Base-by-base conservation (phyloP, 2,797 vertebrate genomes). In the Phataginus tetradactyla region DNA sequence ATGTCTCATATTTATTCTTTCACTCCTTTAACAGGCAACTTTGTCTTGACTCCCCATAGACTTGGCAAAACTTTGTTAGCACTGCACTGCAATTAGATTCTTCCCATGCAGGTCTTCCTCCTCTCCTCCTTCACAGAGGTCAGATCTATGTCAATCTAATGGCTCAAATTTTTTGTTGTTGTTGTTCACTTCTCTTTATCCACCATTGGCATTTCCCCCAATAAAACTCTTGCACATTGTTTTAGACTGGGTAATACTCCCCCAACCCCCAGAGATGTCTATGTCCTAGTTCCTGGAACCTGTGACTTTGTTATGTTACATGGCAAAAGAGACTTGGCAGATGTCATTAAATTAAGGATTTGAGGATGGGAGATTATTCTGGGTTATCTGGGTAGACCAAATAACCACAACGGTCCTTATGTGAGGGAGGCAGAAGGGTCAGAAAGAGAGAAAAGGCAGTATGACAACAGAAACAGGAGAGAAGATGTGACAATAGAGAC, bases 401-500 rank as follows among this genome's bases (percentile, higher is more conserved):
- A 1, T 20, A 8, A 42, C 75, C 27, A 32, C 5, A 4, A 37
- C 9, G 14, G 3, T 53, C n/a, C 21, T 20, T 55, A 1, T 23
- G 71, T 68, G 53, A 88, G 6, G 3, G 14, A 89, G 8, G 29
- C 20, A 2, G 5, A 34, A 25, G n/a, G 4, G 3, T 23, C 25
- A 18, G 63, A 84, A 27, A 55, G n/a, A 75, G 20, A 53, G 14
- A n/a, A 45, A 42, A 39, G 74, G 21, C 25, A 13, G 0, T 25
- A 12, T 34, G 59, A 23, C 2, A 20, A 34, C 0, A 37, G 27
- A 57, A 59, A 12, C 18, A 25, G 39, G 37, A 25, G 2, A 71
- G 68, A 4, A 7, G 18, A 27, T 7, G 8, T 7, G 59, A 17
- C 1, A 0, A 0, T 29, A 7, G n/a, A 45, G 45, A 45, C 45